Evolutionary conservation across 92 coral and sea anemone species (phyloP).

Genomic region (Palythoa grandiflora): DNA sequence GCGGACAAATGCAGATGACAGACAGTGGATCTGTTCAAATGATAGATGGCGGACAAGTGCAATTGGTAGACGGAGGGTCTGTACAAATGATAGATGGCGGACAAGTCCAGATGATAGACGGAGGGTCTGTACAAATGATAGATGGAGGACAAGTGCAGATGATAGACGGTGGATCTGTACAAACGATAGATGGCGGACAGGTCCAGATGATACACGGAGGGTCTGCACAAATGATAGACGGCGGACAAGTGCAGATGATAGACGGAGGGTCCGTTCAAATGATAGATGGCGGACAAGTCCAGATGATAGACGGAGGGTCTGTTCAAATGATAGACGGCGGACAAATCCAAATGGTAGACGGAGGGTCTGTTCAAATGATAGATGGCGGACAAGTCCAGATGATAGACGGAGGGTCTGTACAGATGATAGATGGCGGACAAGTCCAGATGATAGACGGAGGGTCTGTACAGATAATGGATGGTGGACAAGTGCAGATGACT

Average conservation of each 20-base stretch:
- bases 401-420: background rate
- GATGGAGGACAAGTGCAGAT: background rate
- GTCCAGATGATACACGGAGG: constrained; percentile 28
- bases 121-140: constrained; percentile 3
- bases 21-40: background rate
- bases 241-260: constrained; percentile 15
- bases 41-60: background rate
- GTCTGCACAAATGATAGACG: constrained; percentile 12
- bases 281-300: constrained; percentile 10
- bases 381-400: background rate
- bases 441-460: constrained; percentile 8
- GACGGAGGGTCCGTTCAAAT: constrained; percentile 7
- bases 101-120: background rate
- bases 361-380: constrained; percentile 6
- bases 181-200: constrained; percentile 20
- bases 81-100: constrained; percentile 13
- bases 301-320: constrained; percentile 10
- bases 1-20: constrained; percentile 1
- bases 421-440: constrained; percentile 15
- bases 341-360: background rate
- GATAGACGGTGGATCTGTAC: constrained; percentile 2
- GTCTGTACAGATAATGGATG: background rate
- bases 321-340: constrained; percentile 29
- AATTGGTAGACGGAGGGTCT: background rate
- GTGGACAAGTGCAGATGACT: background rate